A percentile compares a stretch with the other conserved stretches of the same genome.
Conservation (phyloP, 2,888 invertebrate genomes). For the Furcula furcula region DNA sequence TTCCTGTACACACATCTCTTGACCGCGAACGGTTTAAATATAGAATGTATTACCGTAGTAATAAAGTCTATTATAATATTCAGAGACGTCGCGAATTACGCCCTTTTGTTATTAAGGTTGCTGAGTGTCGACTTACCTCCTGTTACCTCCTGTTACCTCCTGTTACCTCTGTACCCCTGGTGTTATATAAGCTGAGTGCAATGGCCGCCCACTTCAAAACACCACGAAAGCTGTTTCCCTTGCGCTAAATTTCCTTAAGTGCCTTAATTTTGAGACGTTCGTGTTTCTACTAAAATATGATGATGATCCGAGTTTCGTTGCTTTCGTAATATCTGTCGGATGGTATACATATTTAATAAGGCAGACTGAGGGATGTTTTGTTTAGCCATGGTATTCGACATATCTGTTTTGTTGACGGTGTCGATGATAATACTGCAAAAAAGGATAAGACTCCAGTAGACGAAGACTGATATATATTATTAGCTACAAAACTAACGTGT, state of each 20-base stretch:
- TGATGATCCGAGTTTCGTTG: constrained; percentile 42
- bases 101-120: constrained; percentile 26
- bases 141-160: constrained; percentile 70
- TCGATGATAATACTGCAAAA: too few species aligned
- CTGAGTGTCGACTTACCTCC: constrained; percentile 55
- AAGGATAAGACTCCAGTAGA: too few species aligned
- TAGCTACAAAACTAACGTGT: too few species aligned
- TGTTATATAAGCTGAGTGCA: constrained; percentile 77
- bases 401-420: too few species aligned
- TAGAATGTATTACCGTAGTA: constrained; percentile 41
- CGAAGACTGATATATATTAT: too few species aligned
- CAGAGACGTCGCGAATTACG: constrained; percentile 36
- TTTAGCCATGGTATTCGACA: constrained; percentile 11
- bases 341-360: constrained; percentile 38
- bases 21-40: constrained; percentile 40
- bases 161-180: constrained; percentile 71
- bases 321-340: constrained; percentile 26
- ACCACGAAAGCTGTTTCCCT: constrained; percentile 50
- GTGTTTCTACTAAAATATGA: constrained; percentile 41
- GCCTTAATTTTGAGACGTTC: constrained; percentile 48
- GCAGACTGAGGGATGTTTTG: constrained; percentile 16
- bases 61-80: constrained; percentile 51
- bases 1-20: constrained; percentile 52
- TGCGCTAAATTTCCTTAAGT: constrained; percentile 46
- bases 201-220: constrained; percentile 75